phyloP scores from a whole-genome alignment of 2,888 invertebrate genomes.

The Danaus chrysippus region DNA sequence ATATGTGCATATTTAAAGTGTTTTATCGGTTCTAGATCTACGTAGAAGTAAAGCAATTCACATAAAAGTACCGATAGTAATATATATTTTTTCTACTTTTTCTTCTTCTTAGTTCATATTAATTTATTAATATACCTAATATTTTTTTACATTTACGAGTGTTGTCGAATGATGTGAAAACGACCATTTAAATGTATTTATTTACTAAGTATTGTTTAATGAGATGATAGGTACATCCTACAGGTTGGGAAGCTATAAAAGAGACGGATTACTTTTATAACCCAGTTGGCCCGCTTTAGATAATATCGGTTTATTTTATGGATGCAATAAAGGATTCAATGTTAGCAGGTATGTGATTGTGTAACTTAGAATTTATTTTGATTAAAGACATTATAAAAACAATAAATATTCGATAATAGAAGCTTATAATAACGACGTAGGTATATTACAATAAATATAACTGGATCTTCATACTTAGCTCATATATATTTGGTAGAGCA shows the following conservation, averaged over 20 bases:
- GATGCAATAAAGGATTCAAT: conserved; percentile 74
- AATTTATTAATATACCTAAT: no score
- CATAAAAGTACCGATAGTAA: conserved; percentile 34
- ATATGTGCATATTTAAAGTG: conserved; percentile 76
- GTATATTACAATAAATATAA: no score
- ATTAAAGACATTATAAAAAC: conserved; percentile 34
- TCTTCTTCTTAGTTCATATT: no score
- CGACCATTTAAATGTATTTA: neutral
- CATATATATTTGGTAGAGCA: no score
- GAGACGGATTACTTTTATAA: conserved; percentile 76
- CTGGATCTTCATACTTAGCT: no score
- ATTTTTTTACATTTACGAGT: no score
- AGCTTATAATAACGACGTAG: no score
- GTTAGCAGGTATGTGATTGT: conserved; percentile 71
- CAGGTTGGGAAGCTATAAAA: conserved; percentile 73
- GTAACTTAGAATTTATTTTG: conserved; percentile 49
- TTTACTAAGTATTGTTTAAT: conserved; percentile 17
- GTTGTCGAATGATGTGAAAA: no score
- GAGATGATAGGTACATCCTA: conserved; percentile 43
- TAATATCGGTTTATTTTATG: conserved; percentile 77
- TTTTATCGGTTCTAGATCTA: conserved; percentile 72
- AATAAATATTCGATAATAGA: conserved; percentile 1
- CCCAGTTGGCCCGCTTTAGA: conserved; percentile 70
- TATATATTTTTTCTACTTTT: neutral
- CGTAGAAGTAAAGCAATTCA: conserved; percentile 53